Evolutionary conservation across 2,113 vertebrate genomes (phyloP).

Genomic region (Xenopus tropicalis): UCB_Xtro_10.0 CM004450.2:47579001-47579500

Average conservation of each 20-base stretch:
- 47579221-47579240: constrained; percentile 31
- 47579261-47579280: constrained; percentile 41
- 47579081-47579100: background rate
- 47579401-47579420: constrained; percentile 45
- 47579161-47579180: background rate
- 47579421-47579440: constrained; percentile 47
- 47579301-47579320: constrained; percentile 48
- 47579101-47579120: background rate
- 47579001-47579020: too few species aligned
- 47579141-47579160: constrained; percentile 13
- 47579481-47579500: constrained; percentile 49
- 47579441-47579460: constrained; percentile 57
- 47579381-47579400: constrained; percentile 53
- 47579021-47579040: too few species aligned
- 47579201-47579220: background rate
- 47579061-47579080: too few species aligned
- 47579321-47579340: constrained; percentile 46
- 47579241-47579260: constrained; percentile 25
- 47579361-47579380: constrained; percentile 48
- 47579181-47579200: too few species aligned
- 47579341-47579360: constrained; percentile 51
- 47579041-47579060: too few species aligned
- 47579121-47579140: background rate
- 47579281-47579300: constrained; percentile 53
- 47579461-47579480: constrained; percentile 46